Evolutionary conservation across 2,888 invertebrate species (phyloP).

Genomic region (Meiosimyza platycephala): DNA sequence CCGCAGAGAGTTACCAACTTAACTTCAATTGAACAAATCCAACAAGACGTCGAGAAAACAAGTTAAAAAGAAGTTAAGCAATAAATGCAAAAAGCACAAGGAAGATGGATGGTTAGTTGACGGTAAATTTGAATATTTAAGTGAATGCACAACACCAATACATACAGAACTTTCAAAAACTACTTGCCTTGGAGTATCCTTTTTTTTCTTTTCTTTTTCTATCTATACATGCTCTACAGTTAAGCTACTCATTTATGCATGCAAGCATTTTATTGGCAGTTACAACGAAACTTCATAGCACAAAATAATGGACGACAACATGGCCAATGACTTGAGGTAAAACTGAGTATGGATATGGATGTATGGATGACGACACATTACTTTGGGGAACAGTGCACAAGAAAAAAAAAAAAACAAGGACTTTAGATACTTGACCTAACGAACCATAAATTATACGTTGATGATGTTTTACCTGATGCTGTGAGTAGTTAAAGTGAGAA

Average conservation of each 20-base stretch:
- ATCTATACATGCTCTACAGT: constrained; percentile 15
- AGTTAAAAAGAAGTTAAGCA: background rate
- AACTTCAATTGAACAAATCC: background rate
- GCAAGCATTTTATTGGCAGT: constrained; percentile 45
- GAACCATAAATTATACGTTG: constrained; percentile 66
- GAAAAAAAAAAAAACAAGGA: background rate
- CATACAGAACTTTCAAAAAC: constrained; percentile 13
- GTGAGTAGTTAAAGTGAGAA: constrained; percentile 31
- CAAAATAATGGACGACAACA: constrained; percentile 36
- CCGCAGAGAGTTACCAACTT: background rate
- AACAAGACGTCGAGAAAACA: background rate
- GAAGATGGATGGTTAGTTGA: constrained; percentile 20
- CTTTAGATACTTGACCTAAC: constrained; percentile 61
- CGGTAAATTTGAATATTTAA: constrained; percentile 32
- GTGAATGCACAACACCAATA: constrained; percentile 23
- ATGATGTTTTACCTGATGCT: constrained; percentile 48
- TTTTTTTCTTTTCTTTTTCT: constrained; percentile 24
- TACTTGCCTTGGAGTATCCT: constrained; percentile 50
- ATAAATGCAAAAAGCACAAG: background rate
- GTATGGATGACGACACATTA: constrained; percentile 5
- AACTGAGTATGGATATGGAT: background rate
- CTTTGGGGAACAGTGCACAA: constrained; percentile 25
- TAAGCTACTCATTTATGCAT: constrained; percentile 41
- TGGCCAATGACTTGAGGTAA: constrained; percentile 25
- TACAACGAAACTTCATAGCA: constrained; percentile 34